Conservation (phyloP, 2,797 vertebrate species). For the Bovichtus variegatus region DNA sequence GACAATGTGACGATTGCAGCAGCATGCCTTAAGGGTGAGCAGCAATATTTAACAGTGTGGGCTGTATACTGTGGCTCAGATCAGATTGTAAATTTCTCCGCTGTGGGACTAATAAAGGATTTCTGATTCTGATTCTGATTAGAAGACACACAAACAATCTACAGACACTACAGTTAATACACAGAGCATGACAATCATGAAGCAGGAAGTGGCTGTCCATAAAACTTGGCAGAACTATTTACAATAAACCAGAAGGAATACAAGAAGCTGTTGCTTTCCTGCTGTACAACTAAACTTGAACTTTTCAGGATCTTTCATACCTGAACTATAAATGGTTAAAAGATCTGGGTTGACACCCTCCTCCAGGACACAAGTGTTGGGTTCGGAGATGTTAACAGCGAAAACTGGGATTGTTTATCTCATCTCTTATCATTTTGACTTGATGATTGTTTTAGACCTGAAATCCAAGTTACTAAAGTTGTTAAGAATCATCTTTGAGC, state of each 20-base stretch:
- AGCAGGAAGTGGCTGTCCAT: conserved; percentile 38
- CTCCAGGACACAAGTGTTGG: conserved; percentile 42
- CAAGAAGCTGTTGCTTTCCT: conserved; percentile 40
- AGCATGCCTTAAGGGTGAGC: conserved; percentile 72
- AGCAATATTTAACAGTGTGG: conserved; percentile 66
- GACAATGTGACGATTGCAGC: conserved; percentile 59
- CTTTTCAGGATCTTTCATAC: conserved; percentile 32
- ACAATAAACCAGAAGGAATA: conserved; percentile 43
- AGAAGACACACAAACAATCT: conserved; percentile 29
- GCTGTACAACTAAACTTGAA: conserved; percentile 41
- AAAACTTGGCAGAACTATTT: conserved; percentile 52
- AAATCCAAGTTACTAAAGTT: neutral
- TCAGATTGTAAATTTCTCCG: no score
- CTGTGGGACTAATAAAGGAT: no score
- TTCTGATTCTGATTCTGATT: no score
- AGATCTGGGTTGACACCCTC: conserved; percentile 58
- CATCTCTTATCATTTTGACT: neutral
- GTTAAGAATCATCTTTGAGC: neutral
- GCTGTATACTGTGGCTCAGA: conserved; percentile 25
- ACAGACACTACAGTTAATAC: conserved; percentile 42
- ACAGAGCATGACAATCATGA: conserved; percentile 34
- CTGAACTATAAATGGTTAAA: conserved; percentile 40
- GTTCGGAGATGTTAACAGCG: neutral
- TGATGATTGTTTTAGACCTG: neutral
- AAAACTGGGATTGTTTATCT: conserved; percentile 4